phyloP scores from a whole-genome alignment of 1,140 invertebrate genomes.

The Doryteuthis pealeii region DNA sequence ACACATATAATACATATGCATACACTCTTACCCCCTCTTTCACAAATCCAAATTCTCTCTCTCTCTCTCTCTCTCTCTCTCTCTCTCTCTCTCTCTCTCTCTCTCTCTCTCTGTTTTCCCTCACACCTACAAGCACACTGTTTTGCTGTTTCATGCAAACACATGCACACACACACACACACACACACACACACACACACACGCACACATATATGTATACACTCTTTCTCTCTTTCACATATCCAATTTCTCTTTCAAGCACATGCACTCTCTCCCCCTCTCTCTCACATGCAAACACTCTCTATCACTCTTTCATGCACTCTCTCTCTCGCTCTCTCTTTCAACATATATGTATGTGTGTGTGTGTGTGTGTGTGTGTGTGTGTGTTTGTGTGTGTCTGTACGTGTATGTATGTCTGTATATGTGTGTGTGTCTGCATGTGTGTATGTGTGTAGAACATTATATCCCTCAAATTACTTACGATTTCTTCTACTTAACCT shows the following conservation, averaged over 20 bases:
- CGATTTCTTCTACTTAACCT: too few relatives aligned
- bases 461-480: too few relatives aligned
- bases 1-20: background rate
- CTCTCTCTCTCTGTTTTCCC: background rate
- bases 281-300: too few relatives aligned
- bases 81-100: slow-evolving; percentile 7
- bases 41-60: background rate
- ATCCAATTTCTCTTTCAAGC: too few relatives aligned
- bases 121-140: background rate
- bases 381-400: background rate
- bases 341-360: background rate
- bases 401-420: background rate
- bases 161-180: background rate
- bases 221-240: too few relatives aligned
- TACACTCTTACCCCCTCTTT: slow-evolving; percentile 2
- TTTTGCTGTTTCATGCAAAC: background rate
- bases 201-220: background rate
- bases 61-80: slow-evolving; percentile 11
- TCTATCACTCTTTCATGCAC: too few relatives aligned
- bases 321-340: too few relatives aligned
- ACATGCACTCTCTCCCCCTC: too few relatives aligned
- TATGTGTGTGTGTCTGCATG: too few relatives aligned
- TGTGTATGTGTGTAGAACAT: background rate
- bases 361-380: background rate
- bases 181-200: background rate